Base-by-base conservation (phyloP, 1,140 invertebrate species). In the Elymnias hypermnestra region DNA sequence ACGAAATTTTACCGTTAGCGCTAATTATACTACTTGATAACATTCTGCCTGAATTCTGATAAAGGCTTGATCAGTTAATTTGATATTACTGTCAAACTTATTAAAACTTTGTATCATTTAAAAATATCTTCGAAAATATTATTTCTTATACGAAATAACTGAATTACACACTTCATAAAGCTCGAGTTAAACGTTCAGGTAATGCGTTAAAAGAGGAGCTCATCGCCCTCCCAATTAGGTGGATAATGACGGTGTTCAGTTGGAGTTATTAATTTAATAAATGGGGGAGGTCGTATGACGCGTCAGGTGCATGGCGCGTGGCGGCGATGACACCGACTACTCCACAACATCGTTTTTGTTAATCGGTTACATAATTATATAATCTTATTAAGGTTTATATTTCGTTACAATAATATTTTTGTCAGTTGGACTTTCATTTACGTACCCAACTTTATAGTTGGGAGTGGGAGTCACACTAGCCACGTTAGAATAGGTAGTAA, bases 191-290 rank as follows among this genome's bases (percentile, higher is more conserved):
- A 72, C 67, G 72, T 53, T 71, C 66, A 73, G 57, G 69, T 72
- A 79, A 84, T 58, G 77, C 64, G 73, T 77, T 76, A 74, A 82
- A 81, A 79, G 65, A 69, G 57, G 64, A 68, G 71, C 74, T 72
- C 68, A 68, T 79, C 73, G 57, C 77, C 81, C 77, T 73, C 72
- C 68, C 71, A 79, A 82, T 84, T 82, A 84, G 74, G 51, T 58
- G 68, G 70, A 68, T 83, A 84, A 83, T 82, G 72, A 83, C 68
- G 61, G 69, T 72, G 77, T 76, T 77, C 69, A 65, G 70, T 76
- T 71, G 60, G 60, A 82, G 74, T 84, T 84, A 84, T 84, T 84
- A 84, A 84, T 81, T 84, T 83, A 84, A 84, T 84, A 84, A 79
- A 72, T 65, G 53, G 63, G 76, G 75, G 70, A 72, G 73, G 59